Evolutionary conservation across 2,888 invertebrate species (phyloP).

Genomic region (Ophion costatus): DNA sequence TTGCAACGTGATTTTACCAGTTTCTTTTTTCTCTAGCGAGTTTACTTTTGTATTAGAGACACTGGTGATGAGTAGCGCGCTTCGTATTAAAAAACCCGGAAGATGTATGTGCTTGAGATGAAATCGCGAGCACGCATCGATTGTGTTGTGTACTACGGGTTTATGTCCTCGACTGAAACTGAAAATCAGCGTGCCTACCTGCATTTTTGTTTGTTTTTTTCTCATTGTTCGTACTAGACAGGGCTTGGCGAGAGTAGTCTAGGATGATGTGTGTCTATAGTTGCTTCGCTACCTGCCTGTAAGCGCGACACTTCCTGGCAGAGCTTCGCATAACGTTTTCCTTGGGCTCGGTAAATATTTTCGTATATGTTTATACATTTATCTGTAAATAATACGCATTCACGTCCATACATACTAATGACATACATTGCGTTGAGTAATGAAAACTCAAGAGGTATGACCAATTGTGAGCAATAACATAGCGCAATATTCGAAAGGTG

Average conservation of each 20-base stretch:
- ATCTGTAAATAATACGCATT: not conserved
- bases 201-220: constrained; percentile 47
- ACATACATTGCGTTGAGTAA: constrained; percentile 12
- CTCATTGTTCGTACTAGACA: constrained; percentile 68
- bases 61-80: not conserved
- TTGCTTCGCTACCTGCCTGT: constrained; percentile 81
- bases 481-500: not conserved
- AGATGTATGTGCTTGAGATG: not conserved
- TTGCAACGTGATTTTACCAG: not conserved
- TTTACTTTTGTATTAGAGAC: not conserved
- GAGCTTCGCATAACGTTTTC: constrained; percentile 42
- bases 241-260: constrained; percentile 58
- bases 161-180: constrained; percentile 38
- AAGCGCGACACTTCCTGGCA: constrained; percentile 59
- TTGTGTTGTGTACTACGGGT: constrained; percentile 14
- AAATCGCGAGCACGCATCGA: not conserved
- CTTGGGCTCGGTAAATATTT: constrained; percentile 25
- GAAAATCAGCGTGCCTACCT: constrained; percentile 64
- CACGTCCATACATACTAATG: constrained; percentile 19
- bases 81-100: not conserved
- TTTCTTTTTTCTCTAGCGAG: constrained; percentile 5
- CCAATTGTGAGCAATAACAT: not conserved
- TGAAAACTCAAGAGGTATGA: not conserved
- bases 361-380: constrained; percentile 12
- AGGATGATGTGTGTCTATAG: constrained; percentile 60